phyloP scores from a whole-genome alignment of 1,140 invertebrate species.

The Panagrolaimus sp. region DNA sequence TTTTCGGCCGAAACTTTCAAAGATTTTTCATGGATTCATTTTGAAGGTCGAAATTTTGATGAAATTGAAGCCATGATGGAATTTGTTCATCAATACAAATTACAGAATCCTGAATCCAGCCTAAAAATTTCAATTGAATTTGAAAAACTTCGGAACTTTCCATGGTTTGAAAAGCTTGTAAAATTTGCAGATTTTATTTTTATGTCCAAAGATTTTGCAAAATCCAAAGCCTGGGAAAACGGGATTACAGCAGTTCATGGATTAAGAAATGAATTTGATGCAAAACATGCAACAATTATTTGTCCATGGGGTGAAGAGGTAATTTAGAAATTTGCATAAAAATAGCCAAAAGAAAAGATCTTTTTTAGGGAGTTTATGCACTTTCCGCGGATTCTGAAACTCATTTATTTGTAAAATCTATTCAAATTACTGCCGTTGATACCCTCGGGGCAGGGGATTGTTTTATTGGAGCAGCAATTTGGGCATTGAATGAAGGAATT shows the following conservation, averaged over 20 bases:
- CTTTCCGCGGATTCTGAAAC: no score
- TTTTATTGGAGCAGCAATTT: constrained; percentile 2
- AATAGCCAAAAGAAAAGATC: background rate
- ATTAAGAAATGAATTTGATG: background rate
- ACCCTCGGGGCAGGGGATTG: constrained; percentile 4
- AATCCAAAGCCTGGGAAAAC: constrained; percentile 21
- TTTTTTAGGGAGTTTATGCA: background rate
- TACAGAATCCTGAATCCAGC: constrained; percentile 12
- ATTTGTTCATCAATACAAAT: constrained; percentile 14
- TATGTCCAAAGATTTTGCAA: constrained; percentile 42
- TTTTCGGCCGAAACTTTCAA: constrained; percentile 22
- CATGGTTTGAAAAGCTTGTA: constrained; percentile 34
- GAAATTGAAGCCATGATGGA: constrained; percentile 16
- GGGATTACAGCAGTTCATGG: background rate
- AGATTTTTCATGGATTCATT: constrained; percentile 34
- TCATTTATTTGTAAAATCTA: background rate
- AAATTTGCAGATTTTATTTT: constrained; percentile 34
- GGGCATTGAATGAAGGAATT: background rate
- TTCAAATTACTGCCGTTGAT: constrained; percentile 1
- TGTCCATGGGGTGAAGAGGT: constrained; percentile 41
- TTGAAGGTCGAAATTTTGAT: constrained; percentile 28
- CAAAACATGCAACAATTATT: constrained; percentile 28
- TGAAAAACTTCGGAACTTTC: constrained; percentile 38
- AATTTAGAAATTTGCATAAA: background rate
- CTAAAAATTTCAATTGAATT: constrained; percentile 28